These are phyloP conservation scores for Cataglyphis hispanica DNA, from an alignment of 1,140 invertebrate species.

Conservation along the genomic window DNA sequence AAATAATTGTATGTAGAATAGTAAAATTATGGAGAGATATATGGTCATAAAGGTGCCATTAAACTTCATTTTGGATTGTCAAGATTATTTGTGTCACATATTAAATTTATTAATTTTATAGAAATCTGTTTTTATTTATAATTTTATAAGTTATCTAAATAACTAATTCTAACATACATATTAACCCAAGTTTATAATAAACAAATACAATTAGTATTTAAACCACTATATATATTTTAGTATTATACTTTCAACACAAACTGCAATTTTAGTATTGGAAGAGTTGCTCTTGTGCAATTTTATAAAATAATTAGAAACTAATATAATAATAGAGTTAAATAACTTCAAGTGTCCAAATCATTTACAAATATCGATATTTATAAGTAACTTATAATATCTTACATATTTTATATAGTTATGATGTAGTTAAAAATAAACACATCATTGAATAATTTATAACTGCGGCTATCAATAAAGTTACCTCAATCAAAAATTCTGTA, in stretches of 20 bases:
- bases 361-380: conserved; percentile 27
- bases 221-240: not conserved
- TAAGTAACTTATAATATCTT: conserved; percentile 32
- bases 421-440: conserved; percentile 42
- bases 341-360: conserved; percentile 14
- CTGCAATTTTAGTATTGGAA: conserved; percentile 5
- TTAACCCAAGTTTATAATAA: conserved; percentile 15
- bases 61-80: conserved; percentile 32
- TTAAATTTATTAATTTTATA: conserved; percentile 33
- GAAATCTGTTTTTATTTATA: conserved; percentile 32
- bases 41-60: conserved; percentile 61
- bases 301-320: conserved; percentile 45
- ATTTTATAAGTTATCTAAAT: conserved; percentile 18
- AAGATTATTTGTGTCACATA: conserved; percentile 13
- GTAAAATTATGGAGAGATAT: conserved; percentile 3
- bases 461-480: conserved; percentile 31
- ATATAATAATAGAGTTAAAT: conserved; percentile 17
- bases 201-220: conserved; percentile 27
- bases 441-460: conserved; percentile 36
- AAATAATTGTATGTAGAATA: conserved; percentile 16
- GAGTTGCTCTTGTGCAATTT: conserved; percentile 30
- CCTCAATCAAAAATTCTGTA: conserved; percentile 43
- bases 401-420: conserved; percentile 43
- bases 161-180: conserved; percentile 21
- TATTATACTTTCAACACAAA: conserved; percentile 26